A percentile compares a stretch with the other conserved stretches of the same genome.
These are phyloP conservation scores for Drosophila sp. DNA, from an alignment of 1,140 invertebrate genomes.

Conservation along the genomic window DNA sequence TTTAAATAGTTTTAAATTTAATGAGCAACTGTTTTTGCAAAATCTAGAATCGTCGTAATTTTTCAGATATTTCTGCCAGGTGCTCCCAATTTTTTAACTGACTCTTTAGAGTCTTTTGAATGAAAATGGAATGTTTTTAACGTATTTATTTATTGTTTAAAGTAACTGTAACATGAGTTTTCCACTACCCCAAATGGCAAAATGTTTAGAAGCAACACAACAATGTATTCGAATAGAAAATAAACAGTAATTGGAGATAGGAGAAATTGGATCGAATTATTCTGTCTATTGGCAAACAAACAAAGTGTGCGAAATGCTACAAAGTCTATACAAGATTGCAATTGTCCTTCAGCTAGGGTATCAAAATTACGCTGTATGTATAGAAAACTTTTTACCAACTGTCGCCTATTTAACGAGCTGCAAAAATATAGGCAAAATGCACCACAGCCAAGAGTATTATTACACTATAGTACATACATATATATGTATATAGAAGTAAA, in stretches of 20 bases:
- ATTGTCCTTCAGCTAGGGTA: not conserved
- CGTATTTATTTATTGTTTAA: not conserved
- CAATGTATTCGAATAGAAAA: not conserved
- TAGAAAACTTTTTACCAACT: slow-evolving; percentile 39
- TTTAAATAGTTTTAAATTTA: not conserved
- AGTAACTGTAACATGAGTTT: not conserved
- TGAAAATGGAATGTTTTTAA: no score
- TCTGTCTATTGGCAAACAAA: no score
- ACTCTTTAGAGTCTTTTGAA: no score
- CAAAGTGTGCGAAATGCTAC: not conserved
- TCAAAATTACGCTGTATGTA: not conserved
- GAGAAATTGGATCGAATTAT: no score
- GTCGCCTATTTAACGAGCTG: slow-evolving; percentile 78
- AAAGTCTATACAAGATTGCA: not conserved
- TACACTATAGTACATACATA: slow-evolving; percentile 1
- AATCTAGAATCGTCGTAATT: not conserved
- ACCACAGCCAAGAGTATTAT: slow-evolving; percentile 21
- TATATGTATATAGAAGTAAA: slow-evolving; percentile 10
- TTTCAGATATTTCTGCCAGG: no score
- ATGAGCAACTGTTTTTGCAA: slow-evolving; percentile 1
- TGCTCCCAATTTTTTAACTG: no score
- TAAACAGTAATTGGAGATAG: not conserved
- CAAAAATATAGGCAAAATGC: slow-evolving; percentile 52
- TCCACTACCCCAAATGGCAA: not conserved
- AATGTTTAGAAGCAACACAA: not conserved